A percentile compares a stretch with the other conserved stretches of the same genome.
Evolutionary conservation across 2,113 vertebrate genomes (phyloP).

Genomic region (Thinocorus orbignyianus): DNA sequence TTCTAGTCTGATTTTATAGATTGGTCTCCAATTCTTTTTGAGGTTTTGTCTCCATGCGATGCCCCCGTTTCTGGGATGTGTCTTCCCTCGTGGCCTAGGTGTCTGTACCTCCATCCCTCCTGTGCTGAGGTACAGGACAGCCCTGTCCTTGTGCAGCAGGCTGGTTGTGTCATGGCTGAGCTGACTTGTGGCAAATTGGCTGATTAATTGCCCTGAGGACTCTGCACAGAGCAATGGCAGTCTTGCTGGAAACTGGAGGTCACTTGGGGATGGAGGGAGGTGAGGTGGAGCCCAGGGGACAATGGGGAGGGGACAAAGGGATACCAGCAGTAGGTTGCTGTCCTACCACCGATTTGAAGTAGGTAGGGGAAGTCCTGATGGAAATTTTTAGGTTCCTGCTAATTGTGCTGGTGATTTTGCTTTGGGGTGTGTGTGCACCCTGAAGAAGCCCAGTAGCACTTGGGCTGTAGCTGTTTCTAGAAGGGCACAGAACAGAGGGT

Average conservation of each 20-base stretch:
- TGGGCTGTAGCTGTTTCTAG: not conserved
- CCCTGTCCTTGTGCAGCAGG: not conserved
- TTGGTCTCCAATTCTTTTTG: not conserved
- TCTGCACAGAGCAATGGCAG: not conserved
- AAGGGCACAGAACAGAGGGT: not conserved
- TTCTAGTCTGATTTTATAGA: not conserved
- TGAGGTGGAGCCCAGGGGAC: not conserved
- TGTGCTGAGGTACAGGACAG: not conserved
- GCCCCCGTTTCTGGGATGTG: not conserved
- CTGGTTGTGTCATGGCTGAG: not conserved
- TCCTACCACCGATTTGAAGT: not conserved
- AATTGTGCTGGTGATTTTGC: not conserved
- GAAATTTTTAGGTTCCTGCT: not conserved
- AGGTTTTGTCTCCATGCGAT: not conserved
- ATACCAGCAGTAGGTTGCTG: not conserved
- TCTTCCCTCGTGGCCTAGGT: rapidly evolving
- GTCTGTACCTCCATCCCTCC: not conserved
- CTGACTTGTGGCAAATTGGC: not conserved
- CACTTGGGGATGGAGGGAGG: rapidly evolving
- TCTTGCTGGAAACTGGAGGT: not conserved
- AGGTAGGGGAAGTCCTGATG: not conserved
- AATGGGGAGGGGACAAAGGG: too few relatives aligned
- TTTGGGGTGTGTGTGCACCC: rapidly evolving
- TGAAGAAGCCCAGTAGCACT: not conserved
- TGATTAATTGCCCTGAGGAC: not conserved